phyloP scores from a whole-genome alignment of 2,113 vertebrate species.

The Chaetodon trifascialis region DNA sequence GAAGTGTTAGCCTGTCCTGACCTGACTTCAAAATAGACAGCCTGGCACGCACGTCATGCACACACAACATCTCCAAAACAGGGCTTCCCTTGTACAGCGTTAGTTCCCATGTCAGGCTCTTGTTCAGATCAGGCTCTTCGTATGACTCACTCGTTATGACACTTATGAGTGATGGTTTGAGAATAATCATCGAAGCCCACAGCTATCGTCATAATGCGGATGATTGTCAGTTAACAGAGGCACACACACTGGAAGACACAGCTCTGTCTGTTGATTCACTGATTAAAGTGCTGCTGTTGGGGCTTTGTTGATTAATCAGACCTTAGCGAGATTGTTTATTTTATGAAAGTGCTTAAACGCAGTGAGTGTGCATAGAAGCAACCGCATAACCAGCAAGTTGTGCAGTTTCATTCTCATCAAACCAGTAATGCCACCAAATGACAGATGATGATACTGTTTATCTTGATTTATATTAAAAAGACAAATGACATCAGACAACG shows the following conservation, averaged over 20 bases:
- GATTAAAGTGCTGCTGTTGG: conserved; percentile 31
- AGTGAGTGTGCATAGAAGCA: not conserved
- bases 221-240: conserved; percentile 56
- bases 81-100: conserved; percentile 72
- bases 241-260: conserved; percentile 16
- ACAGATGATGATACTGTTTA: conserved; percentile 46
- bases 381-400: not conserved
- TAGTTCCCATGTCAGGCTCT: conserved; percentile 69
- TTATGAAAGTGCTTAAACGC: conserved; percentile 26
- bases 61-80: conserved; percentile 68
- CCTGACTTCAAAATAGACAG: conserved; percentile 79
- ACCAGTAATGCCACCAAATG: conserved; percentile 18
- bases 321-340: conserved; percentile 10
- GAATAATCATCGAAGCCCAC: conserved; percentile 40
- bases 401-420: conserved; percentile 39
- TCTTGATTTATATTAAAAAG: conserved; percentile 50
- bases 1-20: conserved; percentile 76
- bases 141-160: conserved; percentile 66
- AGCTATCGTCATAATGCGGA: conserved; percentile 31
- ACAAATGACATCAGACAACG: conserved; percentile 55
- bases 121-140: conserved; percentile 57
- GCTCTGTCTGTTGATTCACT: conserved; percentile 16
- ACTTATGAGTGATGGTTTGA: conserved; percentile 29
- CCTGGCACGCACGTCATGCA: conserved; percentile 69
- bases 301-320: conserved; percentile 33